phyloP scores from a whole-genome alignment of 2,797 vertebrate species.

The Enteromius afrohamiltoni region DNA sequence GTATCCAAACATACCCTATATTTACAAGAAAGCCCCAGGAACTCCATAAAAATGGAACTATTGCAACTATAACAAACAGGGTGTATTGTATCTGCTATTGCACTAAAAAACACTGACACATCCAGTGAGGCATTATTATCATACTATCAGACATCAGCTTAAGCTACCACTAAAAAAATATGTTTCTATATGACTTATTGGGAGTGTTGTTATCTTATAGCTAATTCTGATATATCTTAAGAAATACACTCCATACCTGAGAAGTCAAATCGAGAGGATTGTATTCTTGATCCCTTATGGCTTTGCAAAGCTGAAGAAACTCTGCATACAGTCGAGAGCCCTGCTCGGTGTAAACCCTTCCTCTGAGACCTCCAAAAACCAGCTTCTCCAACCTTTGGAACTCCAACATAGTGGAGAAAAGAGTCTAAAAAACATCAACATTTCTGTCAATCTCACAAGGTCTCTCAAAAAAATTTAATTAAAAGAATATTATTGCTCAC shows the following conservation, averaged over 20 bases:
- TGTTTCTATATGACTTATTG: not conserved
- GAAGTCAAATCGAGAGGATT: conserved; percentile 71
- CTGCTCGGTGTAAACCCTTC: conserved; percentile 75
- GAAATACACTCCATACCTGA: conserved; percentile 66
- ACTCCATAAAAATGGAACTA: not conserved
- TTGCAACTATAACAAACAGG: not conserved
- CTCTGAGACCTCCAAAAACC: conserved; percentile 78
- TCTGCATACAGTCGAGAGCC: conserved; percentile 72
- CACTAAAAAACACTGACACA: not conserved
- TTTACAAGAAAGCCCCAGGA: conserved; percentile 16
- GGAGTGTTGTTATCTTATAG: not conserved
- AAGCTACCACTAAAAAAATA: not conserved
- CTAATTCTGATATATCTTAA: not conserved
- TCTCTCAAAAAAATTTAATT: not conserved
- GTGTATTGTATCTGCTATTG: conserved; percentile 10
- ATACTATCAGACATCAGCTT: not conserved
- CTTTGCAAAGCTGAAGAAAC: conserved; percentile 75
- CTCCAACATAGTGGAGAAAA: conserved; percentile 77
- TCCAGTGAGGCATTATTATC: not conserved
- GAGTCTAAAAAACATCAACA: conserved; percentile 68
- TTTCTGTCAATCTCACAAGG: not conserved
- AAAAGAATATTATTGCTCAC: not conserved
- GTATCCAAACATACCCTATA: not conserved
- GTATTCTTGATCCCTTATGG: conserved; percentile 72
- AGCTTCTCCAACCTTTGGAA: conserved; percentile 86